Base-by-base conservation (phyloP, 2,797 vertebrate species). In the Poeciliopsis presidionis region DNA sequence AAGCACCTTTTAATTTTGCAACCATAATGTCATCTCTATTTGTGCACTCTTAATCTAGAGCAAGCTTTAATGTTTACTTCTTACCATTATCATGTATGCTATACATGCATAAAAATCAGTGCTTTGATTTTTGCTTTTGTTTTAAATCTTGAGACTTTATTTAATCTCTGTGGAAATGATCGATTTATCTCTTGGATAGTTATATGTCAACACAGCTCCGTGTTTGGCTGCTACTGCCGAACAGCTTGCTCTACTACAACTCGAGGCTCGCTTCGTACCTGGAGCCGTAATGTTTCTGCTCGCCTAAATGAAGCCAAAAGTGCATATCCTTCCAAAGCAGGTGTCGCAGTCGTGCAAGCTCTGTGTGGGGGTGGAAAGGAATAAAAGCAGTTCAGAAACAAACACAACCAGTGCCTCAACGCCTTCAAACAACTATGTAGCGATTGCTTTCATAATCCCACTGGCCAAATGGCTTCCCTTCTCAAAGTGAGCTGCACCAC, bases 211-310 rank as follows among this genome's bases (percentile, higher is more conserved):
- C 73, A 30, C 41, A 13, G 45, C 22, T 51, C 45, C 81, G 72
- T 76, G 78, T 81, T 81, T 76, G 74, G 77, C n/a, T 55, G 33
- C 20, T 81, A 1, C 78, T 63, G n/a, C 72, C 33, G 81, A 75
- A 78, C 61, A 71, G 45, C 80, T 76, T 67, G 14, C 47, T 67
- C 51, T 39, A 41, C 30, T 67, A 47, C 30, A 73, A 55, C 77
- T 79, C 71, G 59, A 74, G 63, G 59, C 33, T 74, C 8, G 63
- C 63, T 82, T 89, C 65, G 71, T 75, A 80, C 70, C 28, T 77
- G 74, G 33, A 45, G 18, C 14, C 43, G 39, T 46, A 8, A 57
- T 81, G 67, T n/a, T 72, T 55, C 67, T 36, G 81, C 25, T 43
- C 67, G 43, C 65, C 76, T 70, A 53, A 74, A 74, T 46, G 22